Conservation (phyloP, 2,888 invertebrate genomes). For the Scaptomyza reducta region DNA sequence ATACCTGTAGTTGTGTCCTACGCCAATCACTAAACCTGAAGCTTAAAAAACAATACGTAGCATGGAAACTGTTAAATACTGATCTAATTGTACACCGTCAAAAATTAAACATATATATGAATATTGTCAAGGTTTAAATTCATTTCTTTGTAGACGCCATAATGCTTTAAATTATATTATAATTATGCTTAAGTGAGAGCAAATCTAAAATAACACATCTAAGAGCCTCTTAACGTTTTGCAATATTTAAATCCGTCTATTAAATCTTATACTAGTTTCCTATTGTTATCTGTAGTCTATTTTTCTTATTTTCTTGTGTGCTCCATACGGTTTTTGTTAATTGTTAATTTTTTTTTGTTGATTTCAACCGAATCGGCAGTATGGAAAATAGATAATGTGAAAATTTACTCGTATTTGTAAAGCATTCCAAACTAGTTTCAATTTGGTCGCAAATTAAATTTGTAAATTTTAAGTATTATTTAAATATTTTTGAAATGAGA, state of each 20-base stretch:
- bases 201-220: constrained; percentile 27
- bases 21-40: constrained; percentile 63
- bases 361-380: constrained; percentile 17
- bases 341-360: constrained; percentile 55
- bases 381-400: constrained; percentile 6
- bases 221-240: constrained; percentile 52
- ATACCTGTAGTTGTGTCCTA: constrained; percentile 72
- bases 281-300: constrained; percentile 43
- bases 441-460: constrained; percentile 70
- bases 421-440: constrained; percentile 72
- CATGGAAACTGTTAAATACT: constrained; percentile 46
- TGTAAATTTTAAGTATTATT: constrained; percentile 67
- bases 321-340: constrained; percentile 39
- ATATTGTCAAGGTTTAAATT: constrained; percentile 5
- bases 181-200: constrained; percentile 46
- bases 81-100: constrained; percentile 34
- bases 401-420: constrained; percentile 54
- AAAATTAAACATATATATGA: constrained; percentile 12
- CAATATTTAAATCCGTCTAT: constrained; percentile 71
- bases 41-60: constrained; percentile 30
- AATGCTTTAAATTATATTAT: constrained; percentile 48
- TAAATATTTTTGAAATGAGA: constrained; percentile 35
- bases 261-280: constrained; percentile 31
- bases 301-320: constrained; percentile 32
- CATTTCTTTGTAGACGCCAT: constrained; percentile 45